phyloP scores from a whole-genome alignment of 1,140 invertebrate genomes.

The Orius laevigatus region DNA sequence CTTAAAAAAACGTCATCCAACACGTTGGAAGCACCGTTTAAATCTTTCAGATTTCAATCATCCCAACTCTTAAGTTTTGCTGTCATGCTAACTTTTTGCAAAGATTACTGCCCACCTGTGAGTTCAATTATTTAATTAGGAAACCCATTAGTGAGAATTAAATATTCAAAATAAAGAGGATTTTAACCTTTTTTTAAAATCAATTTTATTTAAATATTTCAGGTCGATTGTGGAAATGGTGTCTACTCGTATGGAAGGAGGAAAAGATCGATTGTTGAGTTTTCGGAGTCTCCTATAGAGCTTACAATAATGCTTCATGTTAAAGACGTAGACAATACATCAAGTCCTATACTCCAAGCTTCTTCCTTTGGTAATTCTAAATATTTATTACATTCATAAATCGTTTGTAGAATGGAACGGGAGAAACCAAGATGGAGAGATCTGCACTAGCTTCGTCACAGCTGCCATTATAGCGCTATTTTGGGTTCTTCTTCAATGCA shows the following conservation, averaged over 20 bases:
- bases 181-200: neutral
- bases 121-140: conserved; percentile 19
- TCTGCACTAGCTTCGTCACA: conserved; percentile 8
- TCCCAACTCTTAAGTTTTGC: conserved; percentile 49
- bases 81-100: conserved; percentile 49
- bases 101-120: conserved; percentile 38
- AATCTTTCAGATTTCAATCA: conserved; percentile 52
- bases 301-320: no score
- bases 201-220: conserved; percentile 1
- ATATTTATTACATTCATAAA: no score
- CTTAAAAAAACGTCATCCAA: conserved; percentile 28
- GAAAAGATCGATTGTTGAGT: conserved; percentile 16
- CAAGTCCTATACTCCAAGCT: no score
- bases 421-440: neutral
- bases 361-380: no score
- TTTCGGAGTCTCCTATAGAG: no score
- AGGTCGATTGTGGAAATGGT: conserved; percentile 25
- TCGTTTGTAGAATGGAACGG: no score
- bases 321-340: no score
- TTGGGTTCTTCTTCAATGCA: conserved; percentile 8
- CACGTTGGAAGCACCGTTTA: conserved; percentile 31
- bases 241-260: conserved; percentile 25
- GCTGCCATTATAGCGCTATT: conserved; percentile 4
- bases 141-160: neutral
- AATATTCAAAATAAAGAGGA: no score